Evolutionary conservation across 1,140 invertebrate species (phyloP), one percentile per base, ranked within the genome.

Genomic region (Scylla paramamosain): DNA sequence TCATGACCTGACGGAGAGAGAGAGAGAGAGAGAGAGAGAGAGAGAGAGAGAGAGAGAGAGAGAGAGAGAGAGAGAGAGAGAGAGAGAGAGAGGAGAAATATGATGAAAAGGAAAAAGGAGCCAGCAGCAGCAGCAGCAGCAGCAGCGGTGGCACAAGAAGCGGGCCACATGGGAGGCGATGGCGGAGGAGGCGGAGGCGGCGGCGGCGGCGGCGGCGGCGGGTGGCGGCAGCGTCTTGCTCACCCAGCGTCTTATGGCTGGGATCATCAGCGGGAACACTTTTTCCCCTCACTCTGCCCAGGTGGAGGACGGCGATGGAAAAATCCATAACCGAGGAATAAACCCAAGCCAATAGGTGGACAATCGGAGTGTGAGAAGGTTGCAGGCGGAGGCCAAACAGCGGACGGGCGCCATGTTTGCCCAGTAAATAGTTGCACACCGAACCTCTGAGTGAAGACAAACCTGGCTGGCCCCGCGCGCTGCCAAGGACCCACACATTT

Each of bases 401-500:
- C 94, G 94, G 91, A 95, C 90, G 94, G 84, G 45, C 94, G 94
- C 94, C 94, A 95, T 95, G 86, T 95, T 95, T 95, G 94, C 91
- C 83, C 83, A 59, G 94, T 92, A 95, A 95, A 95, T 95, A 95
- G 45, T 95, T 95, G 94, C 94, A 87, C 94, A 93, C 94, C 48
- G 91, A 95, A 92, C 92, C 94, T 87, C 94, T 92, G 94, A 95
- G 94, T 95, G 94, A 95, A 95, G 91, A 95, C 94, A 95, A 95
- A 95, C 94, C 39, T 52, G 91, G 84, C 86, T 31, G 94, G 94
- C 32, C 90, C 82, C 83, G 89, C 94, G 48, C 31, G 92, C 89
- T 90, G 89, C 93, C 93, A 94, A 48, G 59, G 67, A 91, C 93
- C 67, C 93, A 91, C 93, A 94, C 59, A 91, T 84, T 91, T 84